Conservation (phyloP, 2,888 invertebrate species). For the Mesochorus sp. region DNA sequence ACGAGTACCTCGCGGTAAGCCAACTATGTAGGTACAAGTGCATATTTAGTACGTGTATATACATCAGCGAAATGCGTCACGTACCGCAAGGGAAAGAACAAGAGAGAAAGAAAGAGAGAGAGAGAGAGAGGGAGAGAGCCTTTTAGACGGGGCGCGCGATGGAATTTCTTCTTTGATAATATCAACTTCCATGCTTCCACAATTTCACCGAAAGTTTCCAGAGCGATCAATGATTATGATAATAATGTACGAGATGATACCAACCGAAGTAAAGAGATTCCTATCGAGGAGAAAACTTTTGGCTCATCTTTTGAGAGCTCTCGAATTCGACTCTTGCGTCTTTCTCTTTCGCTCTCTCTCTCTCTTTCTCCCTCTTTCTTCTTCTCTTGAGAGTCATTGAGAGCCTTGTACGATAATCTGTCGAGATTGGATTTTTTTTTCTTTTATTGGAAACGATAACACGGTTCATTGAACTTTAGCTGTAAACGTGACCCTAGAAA, state of each 20-base stretch:
- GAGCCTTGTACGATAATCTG: neutral
- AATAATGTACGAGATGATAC: neutral
- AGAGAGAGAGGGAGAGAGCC: neutral
- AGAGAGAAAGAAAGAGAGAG: neutral
- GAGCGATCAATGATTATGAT: neutral
- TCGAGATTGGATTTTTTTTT: conserved; percentile 12
- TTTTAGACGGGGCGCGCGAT: neutral
- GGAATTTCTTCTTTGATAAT: conserved; percentile 61
- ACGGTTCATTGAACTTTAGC: neutral
- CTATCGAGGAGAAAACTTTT: conserved; percentile 36
- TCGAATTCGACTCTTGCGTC: conserved; percentile 29
- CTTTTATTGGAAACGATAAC: conserved; percentile 1
- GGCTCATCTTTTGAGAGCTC: neutral
- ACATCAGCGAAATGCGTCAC: neutral
- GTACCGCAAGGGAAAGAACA: neutral
- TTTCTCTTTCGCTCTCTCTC: too few relatives aligned
- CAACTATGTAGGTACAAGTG: conserved; percentile 25
- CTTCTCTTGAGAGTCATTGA: too few relatives aligned
- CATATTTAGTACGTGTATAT: conserved; percentile 18
- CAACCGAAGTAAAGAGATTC: conserved; percentile 4
- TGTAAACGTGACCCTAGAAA: conserved; percentile 1
- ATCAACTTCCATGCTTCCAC: conserved; percentile 49
- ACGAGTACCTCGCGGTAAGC: conserved; percentile 53
- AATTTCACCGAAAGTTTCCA: conserved; percentile 39
- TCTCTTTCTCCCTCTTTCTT: too few relatives aligned